Evolutionary conservation across 1,140 invertebrate species (phyloP).

Genomic region (Cecropterus lyciades): DNA sequence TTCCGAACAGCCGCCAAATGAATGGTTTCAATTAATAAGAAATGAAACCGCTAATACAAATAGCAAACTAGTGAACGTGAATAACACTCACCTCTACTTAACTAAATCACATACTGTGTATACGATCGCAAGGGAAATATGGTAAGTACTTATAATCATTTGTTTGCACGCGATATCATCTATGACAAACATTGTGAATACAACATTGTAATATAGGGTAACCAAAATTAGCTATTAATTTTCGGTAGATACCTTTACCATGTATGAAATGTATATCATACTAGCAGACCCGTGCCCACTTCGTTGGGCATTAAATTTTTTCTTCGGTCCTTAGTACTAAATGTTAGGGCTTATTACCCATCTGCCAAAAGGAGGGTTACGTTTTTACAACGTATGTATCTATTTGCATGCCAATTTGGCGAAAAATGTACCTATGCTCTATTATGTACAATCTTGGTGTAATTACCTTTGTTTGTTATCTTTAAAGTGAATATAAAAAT

Average conservation of each 20-base stretch:
- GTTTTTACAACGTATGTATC: too few relatives aligned
- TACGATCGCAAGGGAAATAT: slow-evolving; percentile 28
- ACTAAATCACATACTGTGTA: slow-evolving; percentile 24
- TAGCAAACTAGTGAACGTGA: slow-evolving; percentile 1
- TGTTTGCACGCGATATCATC: slow-evolving; percentile 16
- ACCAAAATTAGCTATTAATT: not conserved
- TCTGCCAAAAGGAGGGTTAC: too few relatives aligned
- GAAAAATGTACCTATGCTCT: too few relatives aligned
- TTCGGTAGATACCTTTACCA: not conserved
- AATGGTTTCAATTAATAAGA: not conserved
- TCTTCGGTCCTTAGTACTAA: too few relatives aligned
- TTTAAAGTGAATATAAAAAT: too few relatives aligned
- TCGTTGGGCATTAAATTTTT: too few relatives aligned
- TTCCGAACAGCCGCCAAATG: not conserved
- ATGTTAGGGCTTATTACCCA: too few relatives aligned
- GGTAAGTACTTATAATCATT: slow-evolving; percentile 23
- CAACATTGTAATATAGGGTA: not conserved
- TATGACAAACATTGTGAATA: not conserved
- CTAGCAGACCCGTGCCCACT: too few relatives aligned
- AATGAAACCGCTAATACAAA: slow-evolving; percentile 6
- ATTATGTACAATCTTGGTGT: too few relatives aligned
- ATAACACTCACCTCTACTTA: slow-evolving; percentile 14
- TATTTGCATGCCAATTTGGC: too few relatives aligned
- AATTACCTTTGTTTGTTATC: too few relatives aligned
- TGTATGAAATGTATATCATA: too few relatives aligned